Evolutionary conservation across 2,113 vertebrate genomes (phyloP), one percentile per base, ranked within the genome.

Genomic region (Gymnogyps californianus): DNA sequence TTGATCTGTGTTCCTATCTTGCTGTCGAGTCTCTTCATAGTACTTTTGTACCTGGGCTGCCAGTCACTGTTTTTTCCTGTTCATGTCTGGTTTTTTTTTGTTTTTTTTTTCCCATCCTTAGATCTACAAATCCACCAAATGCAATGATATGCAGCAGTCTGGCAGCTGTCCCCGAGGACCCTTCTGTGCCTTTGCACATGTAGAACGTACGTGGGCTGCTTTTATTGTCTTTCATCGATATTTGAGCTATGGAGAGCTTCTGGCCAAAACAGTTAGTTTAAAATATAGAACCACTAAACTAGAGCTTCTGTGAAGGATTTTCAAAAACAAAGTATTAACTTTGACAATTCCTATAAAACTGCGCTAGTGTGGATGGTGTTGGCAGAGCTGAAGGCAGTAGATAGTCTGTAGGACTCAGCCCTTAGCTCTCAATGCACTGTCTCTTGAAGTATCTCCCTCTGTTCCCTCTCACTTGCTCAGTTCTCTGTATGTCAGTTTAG

Each of bases 81-180:
- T 96, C 67, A 94, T 59, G 82, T 85, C 61, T 66, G 58, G 6
- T 10, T 16, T 29, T 71, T 46, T 64, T 69, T 80, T 51, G 2
- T 38, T 78, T 88, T 75, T 87, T 59, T 58, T 84, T 51, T 18
- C 32, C 58, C 54, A 70, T 58, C 55, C 67, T 58, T 97, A 99
- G 99, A 99, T 99, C 97, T 99, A 99, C 97, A 99, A 99, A 95
- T 99, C 99, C 93, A 99, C 99, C 70, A 99, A 99, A 98, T 99
- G 99, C 98, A 99, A 99, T 61, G 99, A 99, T 91, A 99, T 99
- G 99, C 99, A 99, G 97, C 99, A 99, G 98, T 98, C 99, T 81
- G 99, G 99, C 96, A 99, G 99, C 98, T 99, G 99, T 96, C 99
- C 99, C 87, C 98, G 99, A 96, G 99, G 99, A 94, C 99, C 99